Conservation (phyloP, 2,113 vertebrate genomes). For the Microcebus murinus region DNA sequence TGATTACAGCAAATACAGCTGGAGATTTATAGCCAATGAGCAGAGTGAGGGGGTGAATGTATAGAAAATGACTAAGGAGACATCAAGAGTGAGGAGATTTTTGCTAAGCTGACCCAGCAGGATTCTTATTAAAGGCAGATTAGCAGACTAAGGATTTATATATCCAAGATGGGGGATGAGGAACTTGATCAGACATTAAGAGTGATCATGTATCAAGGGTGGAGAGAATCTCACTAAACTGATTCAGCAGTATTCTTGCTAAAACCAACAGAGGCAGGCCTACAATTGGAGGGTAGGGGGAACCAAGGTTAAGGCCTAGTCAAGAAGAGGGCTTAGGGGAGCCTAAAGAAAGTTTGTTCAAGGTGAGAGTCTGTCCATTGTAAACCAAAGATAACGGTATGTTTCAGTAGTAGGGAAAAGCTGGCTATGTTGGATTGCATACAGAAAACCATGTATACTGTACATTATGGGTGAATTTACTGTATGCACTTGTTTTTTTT, state of each 20-base stretch:
- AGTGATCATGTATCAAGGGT: not conserved
- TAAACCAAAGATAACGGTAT: not conserved
- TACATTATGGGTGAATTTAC: not conserved
- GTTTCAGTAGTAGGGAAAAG: not conserved
- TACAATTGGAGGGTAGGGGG: not conserved
- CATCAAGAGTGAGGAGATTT: not conserved
- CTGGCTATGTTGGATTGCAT: not conserved
- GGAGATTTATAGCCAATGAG: not conserved
- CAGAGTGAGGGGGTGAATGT: not conserved
- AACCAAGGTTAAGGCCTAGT: not conserved
- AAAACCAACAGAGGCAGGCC: not conserved
- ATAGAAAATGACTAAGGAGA: not conserved
- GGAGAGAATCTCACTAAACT: not conserved
- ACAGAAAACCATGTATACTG: not conserved
- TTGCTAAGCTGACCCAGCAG: not conserved
- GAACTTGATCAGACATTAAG: not conserved
- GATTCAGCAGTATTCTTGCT: not conserved
- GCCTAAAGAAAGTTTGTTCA: not conserved
- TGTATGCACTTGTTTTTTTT: not conserved
- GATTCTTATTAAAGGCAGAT: not conserved
- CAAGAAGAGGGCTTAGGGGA: not conserved
- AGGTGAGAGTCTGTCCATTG: not conserved
- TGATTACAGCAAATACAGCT: not conserved
- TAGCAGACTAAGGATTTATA: not conserved
- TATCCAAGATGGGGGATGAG: not conserved